A percentile compares a stretch with the other conserved stretches of the same genome.
Evolutionary conservation across 1,140 invertebrate genomes (phyloP).

Genomic region (Bombus huntii): DNA sequence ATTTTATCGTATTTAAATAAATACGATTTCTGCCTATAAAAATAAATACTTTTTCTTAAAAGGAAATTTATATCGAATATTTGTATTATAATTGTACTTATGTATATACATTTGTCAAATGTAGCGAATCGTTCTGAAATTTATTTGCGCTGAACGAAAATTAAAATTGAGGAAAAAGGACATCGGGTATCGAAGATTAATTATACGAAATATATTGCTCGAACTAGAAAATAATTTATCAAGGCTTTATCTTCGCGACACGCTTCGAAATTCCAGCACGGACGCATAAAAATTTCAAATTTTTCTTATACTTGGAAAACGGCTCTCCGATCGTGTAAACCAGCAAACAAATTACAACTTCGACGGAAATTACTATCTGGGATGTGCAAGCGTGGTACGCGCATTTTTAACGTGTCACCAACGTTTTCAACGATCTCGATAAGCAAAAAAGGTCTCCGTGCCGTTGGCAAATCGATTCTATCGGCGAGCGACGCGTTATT

Average conservation of each 20-base stretch:
- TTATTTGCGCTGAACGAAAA: neutral
- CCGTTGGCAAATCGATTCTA: conserved; percentile 29
- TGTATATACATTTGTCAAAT: too few species aligned
- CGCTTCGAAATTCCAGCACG: neutral
- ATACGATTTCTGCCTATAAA: too few species aligned
- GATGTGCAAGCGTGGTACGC: neutral
- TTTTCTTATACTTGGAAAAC: neutral
- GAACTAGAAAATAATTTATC: neutral
- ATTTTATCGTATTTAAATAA: too few species aligned
- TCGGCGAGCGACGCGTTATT: conserved; percentile 28
- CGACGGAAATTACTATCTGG: conserved; percentile 38
- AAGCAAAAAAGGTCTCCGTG: conserved; percentile 15
- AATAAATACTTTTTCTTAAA: too few species aligned
- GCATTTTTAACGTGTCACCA: conserved; percentile 44
- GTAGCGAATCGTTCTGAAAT: too few species aligned
- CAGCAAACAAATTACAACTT: conserved; percentile 33
- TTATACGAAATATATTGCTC: neutral
- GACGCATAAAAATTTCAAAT: neutral
- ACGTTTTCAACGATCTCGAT: conserved; percentile 30
- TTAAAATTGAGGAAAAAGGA: neutral
- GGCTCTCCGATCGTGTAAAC: neutral
- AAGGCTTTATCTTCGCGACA: neutral
- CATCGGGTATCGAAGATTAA: neutral
- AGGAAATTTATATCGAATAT: too few species aligned
- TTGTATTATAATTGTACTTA: too few species aligned